Evolutionary conservation across 2,888 invertebrate genomes (phyloP), one percentile per base, ranked within the genome.

Genomic region (Ormyrus pomaceus): DNA sequence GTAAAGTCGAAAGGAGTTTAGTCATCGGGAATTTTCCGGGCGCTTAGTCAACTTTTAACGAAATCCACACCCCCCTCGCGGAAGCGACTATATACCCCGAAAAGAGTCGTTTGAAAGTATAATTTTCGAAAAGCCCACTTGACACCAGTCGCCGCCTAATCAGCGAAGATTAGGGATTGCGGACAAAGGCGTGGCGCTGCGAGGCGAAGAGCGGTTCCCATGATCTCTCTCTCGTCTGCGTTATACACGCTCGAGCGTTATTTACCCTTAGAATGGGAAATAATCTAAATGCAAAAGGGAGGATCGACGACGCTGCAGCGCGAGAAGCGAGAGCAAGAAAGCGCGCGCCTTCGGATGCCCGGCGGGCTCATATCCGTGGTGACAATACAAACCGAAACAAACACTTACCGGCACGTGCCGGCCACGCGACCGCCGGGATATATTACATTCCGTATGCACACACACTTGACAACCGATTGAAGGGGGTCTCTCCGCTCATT

Each of bases 381-480:
- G 89, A 89, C 89, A 90, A 90, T 89, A 88, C 90, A 90, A 90
- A 90, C 90, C 90, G 90, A 90, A 90, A 90, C 90, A 90, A 90
- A 90, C 90, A 90, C 90, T 90, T 87, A 87, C 83, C 79, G 88
- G 84, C 90, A 90, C 90, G 90, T 88, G 90, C 84, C 85, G 76
- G 87, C 92, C 86, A 94, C 95, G 92, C 95, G 90, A 77, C 87
- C 83, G 82, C 84, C 84, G 85, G 87, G 88, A 89, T 88, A 90
- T 90, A 90, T 90, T 90, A 89, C 90, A 90, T 90, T 90, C 90
- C 89, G 85, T 86, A 86, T 88, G 89, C 89, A 89, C 87, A 88
- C 88, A 88, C 88, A 89, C 90, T 90, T 88, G 87, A 89, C 88
- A 85, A 86, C 85, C 86, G 85, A 89, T 90, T 89, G 85, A 87